A percentile compares a stretch with the other conserved stretches of the same genome.
Conservation (phyloP, 2,888 invertebrate genomes). For the Himalopsyche anomala region DNA sequence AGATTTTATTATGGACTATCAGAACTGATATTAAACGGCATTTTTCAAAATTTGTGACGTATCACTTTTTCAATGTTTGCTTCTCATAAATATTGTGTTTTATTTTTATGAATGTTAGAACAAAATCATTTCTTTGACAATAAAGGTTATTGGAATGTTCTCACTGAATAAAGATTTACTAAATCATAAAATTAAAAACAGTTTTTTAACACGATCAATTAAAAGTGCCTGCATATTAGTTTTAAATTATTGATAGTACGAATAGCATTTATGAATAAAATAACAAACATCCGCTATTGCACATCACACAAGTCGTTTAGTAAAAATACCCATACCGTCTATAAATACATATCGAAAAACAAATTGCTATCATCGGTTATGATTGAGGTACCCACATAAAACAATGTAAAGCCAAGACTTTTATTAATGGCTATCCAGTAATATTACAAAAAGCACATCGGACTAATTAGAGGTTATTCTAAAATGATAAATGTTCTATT, state of each 20-base stretch:
- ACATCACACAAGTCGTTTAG: not conserved
- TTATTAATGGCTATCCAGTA: slow-evolving; percentile 47
- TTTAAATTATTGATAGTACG: not conserved
- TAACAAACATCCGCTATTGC: slow-evolving; percentile 30
- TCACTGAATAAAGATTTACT: too few species aligned
- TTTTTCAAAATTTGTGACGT: too few species aligned
- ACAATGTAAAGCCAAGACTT: slow-evolving; percentile 53
- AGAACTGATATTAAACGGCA: too few species aligned
- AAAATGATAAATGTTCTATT: slow-evolving; percentile 65
- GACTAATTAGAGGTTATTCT: slow-evolving; percentile 63
- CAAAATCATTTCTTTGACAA: too few species aligned
- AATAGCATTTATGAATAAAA: not conserved
- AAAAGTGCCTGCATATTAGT: not conserved
- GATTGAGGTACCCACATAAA: slow-evolving; percentile 59
- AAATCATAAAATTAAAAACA: too few species aligned
- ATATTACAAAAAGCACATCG: slow-evolving; percentile 52
- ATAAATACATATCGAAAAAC: slow-evolving; percentile 6
- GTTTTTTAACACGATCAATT: too few species aligned
- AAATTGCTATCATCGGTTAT: slow-evolving; percentile 39
- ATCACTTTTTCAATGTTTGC: too few species aligned
- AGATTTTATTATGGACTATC: too few species aligned
- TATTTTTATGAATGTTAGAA: too few species aligned
- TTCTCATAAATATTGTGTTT: too few species aligned
- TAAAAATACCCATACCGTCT: not conserved
- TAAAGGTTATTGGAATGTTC: too few species aligned